Evolutionary conservation across 2,797 vertebrate species (phyloP).

Genomic region (Paramormyrops hopkinsi): DNA sequence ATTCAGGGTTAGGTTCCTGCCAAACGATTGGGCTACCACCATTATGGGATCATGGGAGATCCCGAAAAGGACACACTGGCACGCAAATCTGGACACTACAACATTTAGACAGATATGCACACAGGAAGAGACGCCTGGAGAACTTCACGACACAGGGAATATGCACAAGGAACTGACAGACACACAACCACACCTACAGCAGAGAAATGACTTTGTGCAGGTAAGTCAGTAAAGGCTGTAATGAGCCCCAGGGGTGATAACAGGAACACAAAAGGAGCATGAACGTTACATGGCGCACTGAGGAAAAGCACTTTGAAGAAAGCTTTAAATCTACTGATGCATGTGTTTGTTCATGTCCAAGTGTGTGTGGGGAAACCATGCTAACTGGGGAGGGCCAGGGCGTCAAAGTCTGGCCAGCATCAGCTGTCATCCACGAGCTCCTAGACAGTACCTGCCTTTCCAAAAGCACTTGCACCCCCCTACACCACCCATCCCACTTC

Average conservation of each 20-base stretch:
- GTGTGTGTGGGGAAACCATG: not conserved
- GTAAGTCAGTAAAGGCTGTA: not conserved
- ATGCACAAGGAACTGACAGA: not conserved
- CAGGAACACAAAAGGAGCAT: not conserved
- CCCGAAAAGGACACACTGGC: not conserved
- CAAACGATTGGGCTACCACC: not conserved
- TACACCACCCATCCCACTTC: constrained; percentile 14
- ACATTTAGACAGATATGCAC: not conserved
- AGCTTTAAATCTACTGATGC: not conserved
- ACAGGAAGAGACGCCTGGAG: not conserved
- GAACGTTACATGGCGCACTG: constrained; percentile 14
- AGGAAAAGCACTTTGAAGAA: not conserved
- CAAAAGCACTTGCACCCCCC: too few species aligned
- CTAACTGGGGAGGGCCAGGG: not conserved
- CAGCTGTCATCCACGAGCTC: not conserved
- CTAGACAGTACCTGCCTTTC: not conserved
- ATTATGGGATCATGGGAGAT: not conserved
- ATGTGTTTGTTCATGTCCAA: not conserved
- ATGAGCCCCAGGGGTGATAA: not conserved
- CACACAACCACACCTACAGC: not conserved
- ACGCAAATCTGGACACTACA: not conserved
- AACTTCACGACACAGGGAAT: not conserved
- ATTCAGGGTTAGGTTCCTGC: not conserved
- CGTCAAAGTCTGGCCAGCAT: not conserved
- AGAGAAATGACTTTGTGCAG: not conserved